Percentiles rank a stretch among this genome's conserved stretches.
Evolutionary conservation across 2,888 invertebrate species (phyloP).

Genomic region (Lasiommata megera): DNA sequence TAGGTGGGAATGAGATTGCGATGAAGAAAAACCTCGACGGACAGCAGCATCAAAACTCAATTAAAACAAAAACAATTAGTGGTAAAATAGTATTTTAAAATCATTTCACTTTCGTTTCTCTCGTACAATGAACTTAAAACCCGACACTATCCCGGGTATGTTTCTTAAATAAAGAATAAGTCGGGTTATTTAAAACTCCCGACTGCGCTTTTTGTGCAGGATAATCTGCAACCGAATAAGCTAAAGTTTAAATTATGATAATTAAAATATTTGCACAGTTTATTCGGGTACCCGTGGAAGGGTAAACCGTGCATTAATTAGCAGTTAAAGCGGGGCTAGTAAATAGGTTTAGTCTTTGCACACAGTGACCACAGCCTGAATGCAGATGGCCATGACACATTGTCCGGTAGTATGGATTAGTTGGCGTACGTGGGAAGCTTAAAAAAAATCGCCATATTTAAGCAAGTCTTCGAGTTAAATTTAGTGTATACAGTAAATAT

Average conservation of each 20-base stretch:
- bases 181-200: background rate
- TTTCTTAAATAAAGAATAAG: background rate
- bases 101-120: background rate
- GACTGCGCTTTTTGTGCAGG: background rate
- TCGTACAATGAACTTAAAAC: background rate
- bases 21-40: no score
- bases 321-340: constrained; percentile 29
- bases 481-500: no score
- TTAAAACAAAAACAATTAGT: no score
- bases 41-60: no score
- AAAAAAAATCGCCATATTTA: background rate
- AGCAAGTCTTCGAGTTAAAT: background rate
- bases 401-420: constrained; percentile 7
- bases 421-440: background rate
- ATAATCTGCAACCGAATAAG: constrained; percentile 1
- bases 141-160: background rate
- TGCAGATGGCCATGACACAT: constrained; percentile 28
- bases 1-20: no score
- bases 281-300: constrained; percentile 11
- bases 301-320: constrained; percentile 33
- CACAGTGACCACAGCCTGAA: constrained; percentile 23
- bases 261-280: constrained; percentile 3
- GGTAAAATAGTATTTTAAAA: background rate
- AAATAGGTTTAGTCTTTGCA: constrained; percentile 33
- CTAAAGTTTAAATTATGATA: constrained; percentile 13